Percentiles rank a stretch among this genome's conserved stretches.
These are phyloP conservation scores for Deroplatys truncata DNA, from an alignment of 2,888 invertebrate species.

Conservation along the genomic window DNA sequence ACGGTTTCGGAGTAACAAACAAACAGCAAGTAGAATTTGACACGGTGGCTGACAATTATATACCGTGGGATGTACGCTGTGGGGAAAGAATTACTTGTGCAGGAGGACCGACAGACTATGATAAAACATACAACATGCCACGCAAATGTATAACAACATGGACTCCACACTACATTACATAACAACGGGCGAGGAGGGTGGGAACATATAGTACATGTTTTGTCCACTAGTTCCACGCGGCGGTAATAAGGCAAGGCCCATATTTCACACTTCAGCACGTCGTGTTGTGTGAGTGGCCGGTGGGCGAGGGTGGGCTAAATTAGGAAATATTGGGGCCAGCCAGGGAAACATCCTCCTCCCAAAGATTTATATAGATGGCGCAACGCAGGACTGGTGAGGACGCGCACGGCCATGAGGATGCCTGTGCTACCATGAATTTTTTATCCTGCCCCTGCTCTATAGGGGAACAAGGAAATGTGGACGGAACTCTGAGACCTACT, in stretches of 20 bases:
- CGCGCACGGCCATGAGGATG: background rate
- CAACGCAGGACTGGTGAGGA: background rate
- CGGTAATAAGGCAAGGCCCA: background rate
- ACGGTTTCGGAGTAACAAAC: background rate
- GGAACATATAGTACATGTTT: background rate
- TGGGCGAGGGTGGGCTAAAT: background rate
- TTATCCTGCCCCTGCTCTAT: background rate
- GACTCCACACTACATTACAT: background rate
- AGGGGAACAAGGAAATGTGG: background rate
- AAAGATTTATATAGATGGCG: background rate
- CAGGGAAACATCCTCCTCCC: background rate
- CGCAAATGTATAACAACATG: background rate
- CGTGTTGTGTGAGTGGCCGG: background rate
- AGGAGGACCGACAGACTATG: background rate
- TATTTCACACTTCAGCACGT: background rate
- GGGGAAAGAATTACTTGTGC: background rate
- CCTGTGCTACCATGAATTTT: background rate
- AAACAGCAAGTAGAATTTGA: background rate
- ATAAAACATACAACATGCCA: background rate
- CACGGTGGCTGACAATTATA: background rate
- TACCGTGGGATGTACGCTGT: background rate
- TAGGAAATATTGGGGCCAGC: background rate
- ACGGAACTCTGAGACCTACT: background rate
- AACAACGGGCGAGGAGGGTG: background rate
- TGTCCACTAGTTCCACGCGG: background rate